phyloP scores from a whole-genome alignment of 2,888 invertebrate genomes.

The Platerodrilus igneus region DNA sequence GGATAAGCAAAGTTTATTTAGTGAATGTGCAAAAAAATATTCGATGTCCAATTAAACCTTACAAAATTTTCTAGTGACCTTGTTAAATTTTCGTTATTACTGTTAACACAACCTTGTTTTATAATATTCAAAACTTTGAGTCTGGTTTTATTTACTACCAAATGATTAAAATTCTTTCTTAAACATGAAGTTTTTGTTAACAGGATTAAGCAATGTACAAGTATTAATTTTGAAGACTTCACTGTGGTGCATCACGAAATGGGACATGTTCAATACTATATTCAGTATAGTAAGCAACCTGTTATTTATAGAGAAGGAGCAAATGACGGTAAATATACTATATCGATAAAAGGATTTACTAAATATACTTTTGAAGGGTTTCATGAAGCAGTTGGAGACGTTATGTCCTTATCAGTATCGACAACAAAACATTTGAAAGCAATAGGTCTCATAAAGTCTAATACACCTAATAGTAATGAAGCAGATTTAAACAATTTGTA shows the following conservation, averaged over 20 bases:
- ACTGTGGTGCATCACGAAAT: conserved; percentile 73
- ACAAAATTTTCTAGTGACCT: no score
- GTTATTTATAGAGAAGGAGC: conserved; percentile 67
- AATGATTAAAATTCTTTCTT: no score
- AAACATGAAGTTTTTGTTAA: conserved; percentile 41
- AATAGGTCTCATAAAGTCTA: conserved; percentile 56
- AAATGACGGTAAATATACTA: conserved; percentile 51
- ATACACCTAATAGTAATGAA: conserved; percentile 59
- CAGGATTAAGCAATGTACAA: conserved; percentile 73
- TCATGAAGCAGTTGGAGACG: conserved; percentile 60
- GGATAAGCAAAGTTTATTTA: no score
- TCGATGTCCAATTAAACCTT: no score
- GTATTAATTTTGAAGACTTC: conserved; percentile 60
- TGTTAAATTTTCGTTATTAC: no score
- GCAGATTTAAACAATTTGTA: conserved; percentile 60
- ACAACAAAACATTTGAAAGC: conserved; percentile 63
- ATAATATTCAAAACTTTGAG: no score
- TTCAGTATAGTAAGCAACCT: conserved; percentile 71
- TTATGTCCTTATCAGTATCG: conserved; percentile 54
- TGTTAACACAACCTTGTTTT: no score
- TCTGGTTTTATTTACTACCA: no score
- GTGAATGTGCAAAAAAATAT: no score
- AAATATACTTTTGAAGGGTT: conserved; percentile 51
- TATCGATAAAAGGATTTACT: no score
- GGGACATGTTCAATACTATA: conserved; percentile 74